phyloP scores from a whole-genome alignment of 2,113 vertebrate species.

The Notothenia rossii region DNA sequence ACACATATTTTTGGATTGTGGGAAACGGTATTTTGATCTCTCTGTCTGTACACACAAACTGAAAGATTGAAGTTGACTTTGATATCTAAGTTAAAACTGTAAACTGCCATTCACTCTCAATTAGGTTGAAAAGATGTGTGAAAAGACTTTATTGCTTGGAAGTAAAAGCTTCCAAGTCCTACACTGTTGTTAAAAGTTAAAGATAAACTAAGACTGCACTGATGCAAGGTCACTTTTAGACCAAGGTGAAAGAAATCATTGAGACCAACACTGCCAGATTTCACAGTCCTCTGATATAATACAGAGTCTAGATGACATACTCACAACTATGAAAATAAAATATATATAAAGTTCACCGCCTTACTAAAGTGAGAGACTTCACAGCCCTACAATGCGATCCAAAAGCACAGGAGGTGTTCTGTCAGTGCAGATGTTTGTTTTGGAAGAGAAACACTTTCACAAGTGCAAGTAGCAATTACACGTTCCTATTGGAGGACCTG shows the following conservation, averaged over 20 bases:
- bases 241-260: neutral
- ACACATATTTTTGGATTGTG: too few species aligned
- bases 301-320: neutral
- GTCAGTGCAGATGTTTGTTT: constrained; percentile 23
- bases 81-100: neutral
- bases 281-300: neutral
- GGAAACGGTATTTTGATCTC: too few species aligned
- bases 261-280: neutral
- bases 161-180: neutral
- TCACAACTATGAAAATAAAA: constrained; percentile 13
- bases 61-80: too few species aligned
- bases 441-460: constrained; percentile 33
- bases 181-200: neutral
- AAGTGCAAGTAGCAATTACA: constrained; percentile 38
- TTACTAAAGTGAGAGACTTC: neutral
- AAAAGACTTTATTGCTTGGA: neutral
- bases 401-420: constrained; percentile 1
- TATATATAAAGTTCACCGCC: neutral
- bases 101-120: neutral
- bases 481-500: constrained; percentile 34
- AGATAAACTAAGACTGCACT: neutral
- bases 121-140: neutral
- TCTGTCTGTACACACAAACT: too few species aligned
- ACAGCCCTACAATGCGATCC: neutral
- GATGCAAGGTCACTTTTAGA: neutral